These are phyloP conservation scores for Tiliqua scincoides DNA, from an alignment of 2,113 vertebrate genomes.

Conservation along the genomic window DNA sequence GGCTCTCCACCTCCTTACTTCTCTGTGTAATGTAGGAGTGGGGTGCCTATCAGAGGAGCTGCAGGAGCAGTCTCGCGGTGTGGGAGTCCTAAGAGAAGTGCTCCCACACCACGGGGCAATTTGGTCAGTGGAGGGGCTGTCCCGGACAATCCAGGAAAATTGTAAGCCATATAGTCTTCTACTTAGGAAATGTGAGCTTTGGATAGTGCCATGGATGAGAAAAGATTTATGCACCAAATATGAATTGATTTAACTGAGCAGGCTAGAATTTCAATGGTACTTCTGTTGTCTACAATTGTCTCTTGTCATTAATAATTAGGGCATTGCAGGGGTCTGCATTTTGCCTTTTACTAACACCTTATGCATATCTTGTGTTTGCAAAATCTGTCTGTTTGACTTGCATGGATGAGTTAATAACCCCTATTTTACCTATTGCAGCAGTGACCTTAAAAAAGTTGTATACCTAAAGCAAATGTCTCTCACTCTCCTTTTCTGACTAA, in stretches of 20 bases:
- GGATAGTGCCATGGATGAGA: background rate
- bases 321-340: constrained; percentile 31
- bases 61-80: constrained; percentile 36
- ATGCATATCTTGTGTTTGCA: constrained; percentile 26
- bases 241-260: background rate
- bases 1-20: constrained; percentile 36
- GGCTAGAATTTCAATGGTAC: background rate
- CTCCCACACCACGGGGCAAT: constrained; percentile 44
- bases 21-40: constrained; percentile 13
- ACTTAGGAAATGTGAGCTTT: background rate
- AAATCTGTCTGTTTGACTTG: constrained; percentile 52
- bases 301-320: constrained; percentile 36
- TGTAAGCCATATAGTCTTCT: constrained; percentile 58
- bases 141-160: constrained; percentile 62
- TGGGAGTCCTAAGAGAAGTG: constrained; percentile 43
- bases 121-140: constrained; percentile 48
- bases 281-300: constrained; percentile 14
- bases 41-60: constrained; percentile 44
- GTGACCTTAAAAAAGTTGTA: constrained; percentile 32
- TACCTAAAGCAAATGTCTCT: constrained; percentile 19
- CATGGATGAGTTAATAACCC: constrained; percentile 41
- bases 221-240: background rate
- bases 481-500: background rate
- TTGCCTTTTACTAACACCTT: constrained; percentile 53
- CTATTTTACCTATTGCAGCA: constrained; percentile 14